Base-by-base conservation (phyloP, 2,888 invertebrate genomes). In the Anagyrus pseudococci region DNA sequence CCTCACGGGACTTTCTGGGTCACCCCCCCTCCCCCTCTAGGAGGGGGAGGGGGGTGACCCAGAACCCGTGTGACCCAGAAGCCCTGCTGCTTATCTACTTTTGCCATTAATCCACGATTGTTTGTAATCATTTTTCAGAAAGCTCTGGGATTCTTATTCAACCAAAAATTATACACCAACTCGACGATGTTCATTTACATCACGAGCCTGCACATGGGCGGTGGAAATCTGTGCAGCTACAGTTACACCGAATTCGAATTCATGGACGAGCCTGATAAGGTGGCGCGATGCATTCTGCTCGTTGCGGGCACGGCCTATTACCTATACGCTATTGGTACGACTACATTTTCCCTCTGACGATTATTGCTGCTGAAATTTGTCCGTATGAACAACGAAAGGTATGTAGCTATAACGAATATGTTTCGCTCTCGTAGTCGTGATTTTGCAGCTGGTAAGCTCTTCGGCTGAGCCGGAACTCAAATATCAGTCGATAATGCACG, bases 401-500 rank as follows among this genome's bases (percentile, higher is more conserved):
- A n/a, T n/a, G n/a, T n/a, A n/a, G n/a, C n/a, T n/a, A n/a, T n/a
- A n/a, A n/a, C n/a, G n/a, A n/a, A n/a, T n/a, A n/a, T n/a, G 6
- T 7, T 49, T 52, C 41, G 15, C 33, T 75, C n/a, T 70, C 75
- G n/a, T n/a, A 73, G 81, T 82, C 13, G 78, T 80, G 48, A 67
- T 82, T 7, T 71, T 83, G 68, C 82, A 83, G 72, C 69, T 83
- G 40, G 72, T 80, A 26, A 79, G 80, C 59, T 82, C 81, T 0
- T 75, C 73, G 50, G 78, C 77, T 2, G 82, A 81, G 1, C 80
- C 83, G 0, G 76, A 81, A 63, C 72, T 81, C 23, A 84, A 84
- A 68, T 84, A 84, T 71, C 78, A 82, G 48, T 84, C 84, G 67
- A 82, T 87, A 69, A 84, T 85, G 70, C 82, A 84, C 49, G 85